Evolutionary conservation across 2,888 invertebrate species (phyloP).

Genomic region (Synanthedon formicaeformis): DNA sequence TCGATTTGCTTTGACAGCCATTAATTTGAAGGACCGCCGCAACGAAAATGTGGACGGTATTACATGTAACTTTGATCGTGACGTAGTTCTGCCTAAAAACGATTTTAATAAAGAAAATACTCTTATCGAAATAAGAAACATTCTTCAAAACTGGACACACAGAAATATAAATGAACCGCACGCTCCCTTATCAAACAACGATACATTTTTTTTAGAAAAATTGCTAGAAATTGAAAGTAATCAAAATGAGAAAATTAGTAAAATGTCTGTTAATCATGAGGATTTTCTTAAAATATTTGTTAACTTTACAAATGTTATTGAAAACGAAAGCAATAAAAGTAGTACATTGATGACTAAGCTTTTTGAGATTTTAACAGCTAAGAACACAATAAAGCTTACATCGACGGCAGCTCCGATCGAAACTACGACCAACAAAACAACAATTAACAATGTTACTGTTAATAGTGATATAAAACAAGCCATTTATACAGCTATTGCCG

Average conservation of each 20-base stretch:
- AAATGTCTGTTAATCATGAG: no score
- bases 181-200: not conserved
- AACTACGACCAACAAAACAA: no score
- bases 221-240: not conserved
- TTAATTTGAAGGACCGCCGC: constrained; percentile 17
- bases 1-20: constrained; percentile 24
- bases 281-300: constrained; percentile 1
- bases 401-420: no score
- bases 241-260: no score
- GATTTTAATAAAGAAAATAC: constrained; percentile 3
- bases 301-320: not conserved
- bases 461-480: no score
- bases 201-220: constrained; percentile 2
- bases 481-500: no score
- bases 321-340: constrained; percentile 8
- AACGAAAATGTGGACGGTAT: constrained; percentile 25
- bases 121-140: constrained; percentile 19
- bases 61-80: constrained; percentile 13
- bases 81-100: not conserved
- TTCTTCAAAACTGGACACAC: constrained; percentile 11
- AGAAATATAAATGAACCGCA: not conserved
- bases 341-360: constrained; percentile 16
- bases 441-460: no score
- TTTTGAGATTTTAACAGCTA: not conserved
- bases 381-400: no score